Conservation (phyloP, 2,113 vertebrate genomes). For the Puffinus mauretanicus region DNA sequence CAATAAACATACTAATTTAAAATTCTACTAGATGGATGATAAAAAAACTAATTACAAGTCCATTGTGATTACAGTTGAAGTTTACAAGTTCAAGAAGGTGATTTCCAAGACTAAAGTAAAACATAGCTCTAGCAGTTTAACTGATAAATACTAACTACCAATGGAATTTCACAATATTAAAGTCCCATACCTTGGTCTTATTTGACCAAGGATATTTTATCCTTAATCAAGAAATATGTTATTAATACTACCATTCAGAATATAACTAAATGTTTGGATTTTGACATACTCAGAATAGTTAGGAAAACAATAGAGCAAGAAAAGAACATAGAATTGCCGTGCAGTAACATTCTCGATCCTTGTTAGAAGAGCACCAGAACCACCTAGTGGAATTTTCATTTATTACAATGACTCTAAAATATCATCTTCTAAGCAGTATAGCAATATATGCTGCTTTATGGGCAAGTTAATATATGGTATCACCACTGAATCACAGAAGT, state of each 20-base stretch:
- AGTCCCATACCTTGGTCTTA: not conserved
- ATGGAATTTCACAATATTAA: not conserved
- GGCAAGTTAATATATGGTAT: not conserved
- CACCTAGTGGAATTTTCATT: slow-evolving; percentile 75
- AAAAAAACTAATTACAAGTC: not conserved
- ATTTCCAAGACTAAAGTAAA: not conserved
- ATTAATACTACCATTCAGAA: not conserved
- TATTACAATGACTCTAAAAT: slow-evolving; percentile 48
- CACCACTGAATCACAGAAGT: not conserved
- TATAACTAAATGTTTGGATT: not conserved
- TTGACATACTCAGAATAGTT: not conserved
- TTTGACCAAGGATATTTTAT: not conserved
- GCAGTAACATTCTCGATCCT: not conserved
- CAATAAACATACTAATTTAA: not conserved
- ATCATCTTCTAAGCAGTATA: not conserved
- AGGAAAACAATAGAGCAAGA: not conserved
- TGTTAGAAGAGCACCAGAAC: slow-evolving; percentile 70
- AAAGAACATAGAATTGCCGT: not conserved
- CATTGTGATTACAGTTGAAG: not conserved
- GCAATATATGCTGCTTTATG: not conserved
- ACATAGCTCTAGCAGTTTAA: not conserved
- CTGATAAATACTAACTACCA: not conserved
- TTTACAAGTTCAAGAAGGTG: not conserved
- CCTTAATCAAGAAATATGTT: not conserved
- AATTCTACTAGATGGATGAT: not conserved